Evolutionary conservation across 2,797 vertebrate genomes (phyloP).

Genomic region (Scomberomorus guttatus): DNA sequence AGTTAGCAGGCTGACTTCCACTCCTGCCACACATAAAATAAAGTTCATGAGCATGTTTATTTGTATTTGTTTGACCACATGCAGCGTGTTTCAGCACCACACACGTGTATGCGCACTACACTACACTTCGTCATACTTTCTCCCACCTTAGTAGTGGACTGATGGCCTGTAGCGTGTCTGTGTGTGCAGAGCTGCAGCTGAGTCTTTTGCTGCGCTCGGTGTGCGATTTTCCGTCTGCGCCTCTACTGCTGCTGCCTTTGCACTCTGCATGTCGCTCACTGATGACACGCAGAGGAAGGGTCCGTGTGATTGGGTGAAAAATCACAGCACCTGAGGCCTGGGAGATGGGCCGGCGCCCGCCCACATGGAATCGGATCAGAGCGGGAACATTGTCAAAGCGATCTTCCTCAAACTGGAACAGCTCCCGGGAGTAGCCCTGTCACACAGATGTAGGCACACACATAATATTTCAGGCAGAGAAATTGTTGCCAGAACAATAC

Average conservation of each 20-base stretch:
- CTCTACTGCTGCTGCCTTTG: conserved; percentile 12
- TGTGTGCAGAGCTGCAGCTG: conserved; percentile 81
- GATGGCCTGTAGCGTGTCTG: conserved; percentile 65
- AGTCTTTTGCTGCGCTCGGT: conserved; percentile 72
- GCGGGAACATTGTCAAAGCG: conserved; percentile 90
- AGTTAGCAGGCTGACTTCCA: conserved; percentile 88
- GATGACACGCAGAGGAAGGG: conserved; percentile 84
- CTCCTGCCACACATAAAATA: conserved; percentile 78
- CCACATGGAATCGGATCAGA: conserved; percentile 89
- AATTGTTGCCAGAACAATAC: no score
- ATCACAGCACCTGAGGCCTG: conserved; percentile 88
- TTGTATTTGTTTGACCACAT: neutral
- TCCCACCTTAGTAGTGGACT: conserved; percentile 80
- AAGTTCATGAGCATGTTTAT: neutral
- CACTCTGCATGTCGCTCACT: conserved; percentile 69
- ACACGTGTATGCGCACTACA: neutral
- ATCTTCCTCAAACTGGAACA: conserved; percentile 93
- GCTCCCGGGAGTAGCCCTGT: conserved; percentile 86
- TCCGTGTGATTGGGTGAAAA: conserved; percentile 86
- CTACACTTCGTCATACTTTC: neutral
- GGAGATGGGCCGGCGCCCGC: conserved; percentile 86
- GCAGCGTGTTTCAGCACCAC: neutral
- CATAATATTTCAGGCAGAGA: conserved; percentile 11
- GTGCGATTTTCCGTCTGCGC: conserved; percentile 34
- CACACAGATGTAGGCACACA: conserved; percentile 49